Conservation (phyloP, 2,113 vertebrate genomes). For the Psittacula cyanocephala region DNA sequence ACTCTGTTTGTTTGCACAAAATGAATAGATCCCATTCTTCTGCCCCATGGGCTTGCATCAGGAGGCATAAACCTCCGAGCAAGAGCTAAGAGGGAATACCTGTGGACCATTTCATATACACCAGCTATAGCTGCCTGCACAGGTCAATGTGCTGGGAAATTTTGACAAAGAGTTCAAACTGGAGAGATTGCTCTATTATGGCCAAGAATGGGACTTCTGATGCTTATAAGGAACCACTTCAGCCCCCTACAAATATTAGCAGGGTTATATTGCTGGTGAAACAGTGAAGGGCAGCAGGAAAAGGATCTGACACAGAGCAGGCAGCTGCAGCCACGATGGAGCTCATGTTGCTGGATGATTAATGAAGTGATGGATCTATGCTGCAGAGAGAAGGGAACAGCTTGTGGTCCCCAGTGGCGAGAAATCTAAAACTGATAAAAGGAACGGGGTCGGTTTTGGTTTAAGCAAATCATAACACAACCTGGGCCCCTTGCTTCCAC, state of each 20-base stretch:
- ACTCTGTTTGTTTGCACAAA: neutral
- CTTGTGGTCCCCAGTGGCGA: accelerated
- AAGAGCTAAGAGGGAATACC: neutral
- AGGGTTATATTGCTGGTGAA: neutral
- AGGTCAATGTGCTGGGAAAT: neutral
- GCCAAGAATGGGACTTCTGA: neutral
- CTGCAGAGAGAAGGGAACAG: neutral
- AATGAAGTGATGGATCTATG: neutral
- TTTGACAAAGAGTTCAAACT: neutral
- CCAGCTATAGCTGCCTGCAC: neutral
- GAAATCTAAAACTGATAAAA: conserved; percentile 13
- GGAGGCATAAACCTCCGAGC: neutral
- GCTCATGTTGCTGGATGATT: neutral
- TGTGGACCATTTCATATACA: neutral
- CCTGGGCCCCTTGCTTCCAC: neutral
- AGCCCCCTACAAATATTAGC: neutral
- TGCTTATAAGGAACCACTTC: neutral
- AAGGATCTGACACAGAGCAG: neutral
- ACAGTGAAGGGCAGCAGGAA: neutral
- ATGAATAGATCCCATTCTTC: neutral
- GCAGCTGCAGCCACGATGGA: neutral
- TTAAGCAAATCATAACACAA: neutral
- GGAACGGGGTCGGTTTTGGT: neutral
- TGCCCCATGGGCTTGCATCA: accelerated
- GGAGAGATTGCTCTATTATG: neutral